Base-by-base conservation (phyloP, 2,797 vertebrate species). In the Artibeus jamaicensis region DNA sequence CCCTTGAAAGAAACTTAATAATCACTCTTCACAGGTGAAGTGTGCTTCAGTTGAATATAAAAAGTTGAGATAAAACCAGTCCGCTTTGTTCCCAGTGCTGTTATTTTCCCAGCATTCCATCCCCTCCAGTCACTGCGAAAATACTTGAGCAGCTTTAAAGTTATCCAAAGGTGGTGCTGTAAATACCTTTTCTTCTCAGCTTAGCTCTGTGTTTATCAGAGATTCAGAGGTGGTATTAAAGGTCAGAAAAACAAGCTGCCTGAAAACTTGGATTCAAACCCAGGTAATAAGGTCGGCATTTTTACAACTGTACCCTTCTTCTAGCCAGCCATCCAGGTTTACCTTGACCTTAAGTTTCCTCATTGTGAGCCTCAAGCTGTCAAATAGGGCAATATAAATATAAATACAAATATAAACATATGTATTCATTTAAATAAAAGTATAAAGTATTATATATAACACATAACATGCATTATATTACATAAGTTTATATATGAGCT, bases 1-100 rank as follows among this genome's bases (percentile, higher is more conserved):
- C 82, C 97, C 97, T 96, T 34, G 76, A 97, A 98, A 98, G 97
- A 96, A 97, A 96, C 97, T 97, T 98, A 98, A 98, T 98, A 98
- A 98, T 97, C 94, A 97, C 91, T 46, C 96, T 98, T 98, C 97
- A 97, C 97, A 98, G 97, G 97, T 98, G 97, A 98, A 93, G 93
- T 96, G 95, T 84, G 93, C 97, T 95, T 97, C 96, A 88, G 96
- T 97, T 97, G 95, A 93, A 96, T 98, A 96, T 70, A 97, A 98
- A 98, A 98, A 29, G n/a, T 97, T 96, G 79, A 96, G 95, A 92
- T 97, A 97, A 98, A 98, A 91, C 86, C 93, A 89, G 87, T 71
- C 74, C 67, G 91, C 97, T 98, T 98, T 97, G 73, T 98, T 97
- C 92, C 93, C 95, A 96, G 15, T 12, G 86, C 88, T 67, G 0